phyloP scores from a whole-genome alignment of 2,113 vertebrate species.

The Phalacrocorax pelagicus region DNA sequence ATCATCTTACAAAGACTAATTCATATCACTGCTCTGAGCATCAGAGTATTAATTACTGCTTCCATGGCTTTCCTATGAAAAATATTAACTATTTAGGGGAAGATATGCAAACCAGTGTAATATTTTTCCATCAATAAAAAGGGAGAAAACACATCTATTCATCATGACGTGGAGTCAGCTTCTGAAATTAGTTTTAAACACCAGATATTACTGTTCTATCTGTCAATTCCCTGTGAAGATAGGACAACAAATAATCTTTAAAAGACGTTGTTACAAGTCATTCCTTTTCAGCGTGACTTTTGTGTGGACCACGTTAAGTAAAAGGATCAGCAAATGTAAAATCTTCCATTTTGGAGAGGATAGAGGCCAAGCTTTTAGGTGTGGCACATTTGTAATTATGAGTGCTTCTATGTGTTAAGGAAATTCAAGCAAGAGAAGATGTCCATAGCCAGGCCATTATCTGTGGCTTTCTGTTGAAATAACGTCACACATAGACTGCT shows the following conservation, averaged over 20 bases:
- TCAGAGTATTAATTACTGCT: not conserved
- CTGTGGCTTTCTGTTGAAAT: not conserved
- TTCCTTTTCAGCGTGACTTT: not conserved
- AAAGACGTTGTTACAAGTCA: not conserved
- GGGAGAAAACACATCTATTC: not conserved
- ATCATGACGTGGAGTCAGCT: not conserved
- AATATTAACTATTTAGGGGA: not conserved
- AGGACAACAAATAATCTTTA: not conserved
- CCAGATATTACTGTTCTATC: not conserved
- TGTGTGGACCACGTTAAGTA: not conserved
- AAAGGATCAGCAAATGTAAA: not conserved
- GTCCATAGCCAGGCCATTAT: not conserved
- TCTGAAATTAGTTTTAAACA: not conserved
- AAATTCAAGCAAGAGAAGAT: not conserved
- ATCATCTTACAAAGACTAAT: not conserved
- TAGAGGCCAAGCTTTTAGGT: not conserved
- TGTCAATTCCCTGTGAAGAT: not conserved
- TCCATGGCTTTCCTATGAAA: not conserved
- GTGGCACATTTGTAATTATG: not conserved
- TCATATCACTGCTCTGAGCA: not conserved
- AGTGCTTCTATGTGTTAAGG: not conserved
- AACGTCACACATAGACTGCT: not conserved
- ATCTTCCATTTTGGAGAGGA: not conserved
- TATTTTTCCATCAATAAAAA: not conserved
- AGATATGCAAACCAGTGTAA: not conserved